Percentiles rank a stretch among this genome's conserved stretches.
These are phyloP conservation scores for Schizopygopsis pylzovi DNA, from an alignment of 2,797 vertebrate species.

Conservation along the genomic window DNA sequence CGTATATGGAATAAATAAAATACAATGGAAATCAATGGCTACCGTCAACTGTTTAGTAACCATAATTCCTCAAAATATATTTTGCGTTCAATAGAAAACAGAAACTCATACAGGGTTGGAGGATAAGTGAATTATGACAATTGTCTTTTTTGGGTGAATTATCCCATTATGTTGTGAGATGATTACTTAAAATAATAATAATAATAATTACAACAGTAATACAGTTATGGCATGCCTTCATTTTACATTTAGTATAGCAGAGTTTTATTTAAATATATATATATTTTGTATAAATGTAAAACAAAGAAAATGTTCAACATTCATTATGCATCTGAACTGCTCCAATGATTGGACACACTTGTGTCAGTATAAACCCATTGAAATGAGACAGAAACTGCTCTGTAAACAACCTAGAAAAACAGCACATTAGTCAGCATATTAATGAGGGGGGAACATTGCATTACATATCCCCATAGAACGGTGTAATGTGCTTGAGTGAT, in stretches of 20 bases:
- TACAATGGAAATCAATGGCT: no score
- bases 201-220: no score
- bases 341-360: conserved; percentile 1
- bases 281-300: not conserved
- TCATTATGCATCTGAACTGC: not conserved
- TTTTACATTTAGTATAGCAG: not conserved
- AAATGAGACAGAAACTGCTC: conserved; percentile 68
- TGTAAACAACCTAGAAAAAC: conserved; percentile 68
- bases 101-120: not conserved
- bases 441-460: conserved; percentile 65
- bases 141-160: no score
- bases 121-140: not conserved
- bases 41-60: no score
- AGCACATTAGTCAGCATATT: conserved; percentile 71
- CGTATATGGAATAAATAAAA: no score
- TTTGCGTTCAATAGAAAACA: no score
- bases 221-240: not conserved
- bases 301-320: not conserved
- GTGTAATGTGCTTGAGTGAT: conserved; percentile 70
- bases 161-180: not conserved
- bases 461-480: conserved; percentile 74
- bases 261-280: not conserved
- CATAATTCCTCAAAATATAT: no score
- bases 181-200: not conserved
- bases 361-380: conserved; percentile 17